Conservation (phyloP, 2,888 invertebrate species). For the Spodoptera picta region DNA sequence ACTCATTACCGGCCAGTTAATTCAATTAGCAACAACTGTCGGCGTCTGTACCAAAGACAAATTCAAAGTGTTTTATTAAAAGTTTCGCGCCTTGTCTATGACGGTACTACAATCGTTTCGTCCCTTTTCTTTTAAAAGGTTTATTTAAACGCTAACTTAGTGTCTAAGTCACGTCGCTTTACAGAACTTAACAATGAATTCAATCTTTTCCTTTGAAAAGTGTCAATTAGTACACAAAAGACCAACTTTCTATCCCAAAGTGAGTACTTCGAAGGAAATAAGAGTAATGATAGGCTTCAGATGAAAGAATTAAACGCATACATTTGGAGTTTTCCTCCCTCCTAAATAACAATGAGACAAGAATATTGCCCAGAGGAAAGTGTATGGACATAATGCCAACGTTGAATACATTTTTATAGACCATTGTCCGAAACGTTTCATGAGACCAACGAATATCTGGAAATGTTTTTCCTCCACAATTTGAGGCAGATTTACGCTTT, state of each 20-base stretch:
- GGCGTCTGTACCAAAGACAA: slow-evolving; percentile 60
- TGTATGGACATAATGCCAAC: slow-evolving; percentile 20
- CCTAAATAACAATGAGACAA: slow-evolving; percentile 37
- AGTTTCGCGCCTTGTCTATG: slow-evolving; percentile 68
- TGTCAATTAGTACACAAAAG: slow-evolving; percentile 66
- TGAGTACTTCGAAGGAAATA: slow-evolving; percentile 53
- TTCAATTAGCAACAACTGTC: slow-evolving; percentile 52
- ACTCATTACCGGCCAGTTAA: slow-evolving; percentile 49
- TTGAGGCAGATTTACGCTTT: too few species aligned
- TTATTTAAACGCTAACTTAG: slow-evolving; percentile 69
- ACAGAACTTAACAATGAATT: slow-evolving; percentile 68
- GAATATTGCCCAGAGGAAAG: slow-evolving; percentile 26
- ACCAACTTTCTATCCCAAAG: slow-evolving; percentile 57
- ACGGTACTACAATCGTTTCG: slow-evolving; percentile 62
- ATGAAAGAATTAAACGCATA: slow-evolving; percentile 54
- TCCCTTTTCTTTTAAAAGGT: slow-evolving; percentile 62
- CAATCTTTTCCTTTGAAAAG: slow-evolving; percentile 65
- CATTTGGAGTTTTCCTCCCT: slow-evolving; percentile 50
- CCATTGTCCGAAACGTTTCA: slow-evolving; percentile 22
- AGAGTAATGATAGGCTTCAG: slow-evolving; percentile 53
- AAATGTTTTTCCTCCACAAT: slow-evolving; percentile 1
- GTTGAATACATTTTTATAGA: slow-evolving; percentile 22
- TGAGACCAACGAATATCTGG: slow-evolving; percentile 8
- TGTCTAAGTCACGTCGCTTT: slow-evolving; percentile 67
- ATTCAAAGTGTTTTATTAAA: slow-evolving; percentile 71